These are phyloP conservation scores for Staurois parvus DNA, from an alignment of 2,797 vertebrate genomes.

Conservation along the genomic window DNA sequence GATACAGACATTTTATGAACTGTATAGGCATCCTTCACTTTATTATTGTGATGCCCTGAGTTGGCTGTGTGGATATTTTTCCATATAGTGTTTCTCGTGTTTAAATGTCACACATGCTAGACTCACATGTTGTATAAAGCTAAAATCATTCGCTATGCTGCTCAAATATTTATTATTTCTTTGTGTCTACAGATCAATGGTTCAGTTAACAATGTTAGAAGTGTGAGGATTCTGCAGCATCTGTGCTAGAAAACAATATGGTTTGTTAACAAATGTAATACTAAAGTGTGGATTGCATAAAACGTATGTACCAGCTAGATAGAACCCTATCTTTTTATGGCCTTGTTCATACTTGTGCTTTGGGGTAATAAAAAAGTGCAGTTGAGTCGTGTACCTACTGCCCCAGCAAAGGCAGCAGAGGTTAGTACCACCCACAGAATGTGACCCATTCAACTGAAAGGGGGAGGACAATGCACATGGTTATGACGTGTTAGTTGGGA, in stretches of 20 bases:
- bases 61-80: constrained; percentile 13
- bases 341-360: too few relatives aligned
- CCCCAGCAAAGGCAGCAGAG: too few relatives aligned
- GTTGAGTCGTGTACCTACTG: too few relatives aligned
- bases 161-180: constrained; percentile 18
- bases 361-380: too few relatives aligned
- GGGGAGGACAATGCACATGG: too few relatives aligned
- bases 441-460: too few relatives aligned
- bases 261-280: too few relatives aligned
- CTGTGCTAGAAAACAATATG: background rate
- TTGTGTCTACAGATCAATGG: background rate
- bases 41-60: constrained; percentile 12
- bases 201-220: background rate
- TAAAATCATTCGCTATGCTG: constrained; percentile 1
- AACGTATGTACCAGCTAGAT: too few relatives aligned
- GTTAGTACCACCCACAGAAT: too few relatives aligned
- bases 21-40: background rate
- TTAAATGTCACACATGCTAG: constrained; percentile 33
- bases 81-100: background rate
- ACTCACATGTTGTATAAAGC: constrained; percentile 28
- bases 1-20: constrained; percentile 31
- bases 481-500: too few relatives aligned
- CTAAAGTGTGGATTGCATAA: too few relatives aligned
- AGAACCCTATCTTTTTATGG: too few relatives aligned
- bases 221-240: background rate